phyloP scores from a whole-genome alignment of 2,888 invertebrate genomes.

The Dolichomitus sp. region DNA sequence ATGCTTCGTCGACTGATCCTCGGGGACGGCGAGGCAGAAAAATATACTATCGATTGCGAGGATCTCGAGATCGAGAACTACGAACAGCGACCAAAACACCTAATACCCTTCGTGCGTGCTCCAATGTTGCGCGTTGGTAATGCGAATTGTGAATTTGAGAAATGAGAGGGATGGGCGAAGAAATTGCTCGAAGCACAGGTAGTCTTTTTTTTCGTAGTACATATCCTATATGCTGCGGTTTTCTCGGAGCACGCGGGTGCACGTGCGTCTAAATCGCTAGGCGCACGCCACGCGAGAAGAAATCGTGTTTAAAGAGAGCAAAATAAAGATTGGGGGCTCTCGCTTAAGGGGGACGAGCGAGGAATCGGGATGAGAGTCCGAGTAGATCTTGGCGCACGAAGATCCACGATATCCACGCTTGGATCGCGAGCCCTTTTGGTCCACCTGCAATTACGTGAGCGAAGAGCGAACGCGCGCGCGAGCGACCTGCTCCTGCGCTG shows the following conservation, averaged over 20 bases:
- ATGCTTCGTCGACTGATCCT: conserved; percentile 66
- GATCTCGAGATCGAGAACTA: conserved; percentile 52
- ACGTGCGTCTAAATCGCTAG: conserved; percentile 70
- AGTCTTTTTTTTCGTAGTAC: conserved; percentile 23
- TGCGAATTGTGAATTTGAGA: conserved; percentile 65
- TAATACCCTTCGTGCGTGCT: conserved; percentile 40
- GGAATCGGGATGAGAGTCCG: conserved; percentile 61
- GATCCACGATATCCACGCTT: conserved; percentile 64
- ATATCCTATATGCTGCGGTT: conserved; percentile 54
- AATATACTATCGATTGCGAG: conserved; percentile 58
- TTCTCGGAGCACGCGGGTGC: conserved; percentile 56
- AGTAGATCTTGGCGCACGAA: conserved; percentile 65
- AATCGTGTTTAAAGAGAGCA: conserved; percentile 50
- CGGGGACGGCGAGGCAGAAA: conserved; percentile 53
- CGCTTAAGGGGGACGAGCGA: conserved; percentile 65
- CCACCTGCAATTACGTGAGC: conserved; percentile 72
- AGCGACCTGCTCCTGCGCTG: conserved; percentile 60
- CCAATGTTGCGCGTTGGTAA: conserved; percentile 26
- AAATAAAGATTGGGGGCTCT: conserved; percentile 51
- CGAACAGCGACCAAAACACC: conserved; percentile 23
- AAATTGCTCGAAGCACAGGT: conserved; percentile 47
- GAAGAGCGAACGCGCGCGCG: conserved; percentile 38
- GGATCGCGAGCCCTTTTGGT: conserved; percentile 53
- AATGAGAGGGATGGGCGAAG: conserved; percentile 47
- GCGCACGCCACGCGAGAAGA: conserved; percentile 70